Percentiles rank a stretch among this genome's conserved stretches.
These are phyloP conservation scores for Brachirus orientalis DNA, from an alignment of 2,113 vertebrate genomes.

Conservation along the genomic window DNA sequence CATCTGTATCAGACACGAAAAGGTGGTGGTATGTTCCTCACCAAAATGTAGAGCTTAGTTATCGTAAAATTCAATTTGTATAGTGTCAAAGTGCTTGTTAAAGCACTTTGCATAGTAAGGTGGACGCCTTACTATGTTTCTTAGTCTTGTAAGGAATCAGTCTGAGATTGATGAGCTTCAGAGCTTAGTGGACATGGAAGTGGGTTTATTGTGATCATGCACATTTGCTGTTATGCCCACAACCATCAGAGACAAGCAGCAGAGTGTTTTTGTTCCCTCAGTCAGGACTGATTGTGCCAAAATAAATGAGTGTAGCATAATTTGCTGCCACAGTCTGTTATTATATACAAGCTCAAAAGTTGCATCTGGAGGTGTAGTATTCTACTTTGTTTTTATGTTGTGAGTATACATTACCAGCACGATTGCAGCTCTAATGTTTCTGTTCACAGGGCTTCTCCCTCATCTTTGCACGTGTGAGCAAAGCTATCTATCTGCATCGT, in stretches of 20 bases:
- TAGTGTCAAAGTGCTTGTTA: too few relatives aligned
- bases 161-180: too few relatives aligned
- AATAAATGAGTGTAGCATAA: neutral
- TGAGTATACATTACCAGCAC: neutral
- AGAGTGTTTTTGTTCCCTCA: neutral
- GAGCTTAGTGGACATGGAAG: too few relatives aligned
- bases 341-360: conserved; percentile 4
- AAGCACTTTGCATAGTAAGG: too few relatives aligned
- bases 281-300: neutral
- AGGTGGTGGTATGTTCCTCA: too few relatives aligned
- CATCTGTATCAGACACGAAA: too few relatives aligned
- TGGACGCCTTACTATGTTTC: too few relatives aligned
- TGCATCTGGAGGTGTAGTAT: neutral
- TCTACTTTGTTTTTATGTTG: neutral
- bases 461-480: conserved; percentile 14
- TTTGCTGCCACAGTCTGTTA: conserved; percentile 4
- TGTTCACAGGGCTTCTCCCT: neutral
- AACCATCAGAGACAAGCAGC: neutral
- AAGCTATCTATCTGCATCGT: conserved; percentile 15
- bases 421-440: conserved; percentile 16
- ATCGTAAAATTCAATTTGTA: too few relatives aligned
- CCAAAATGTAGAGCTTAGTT: too few relatives aligned
- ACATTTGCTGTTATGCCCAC: too few relatives aligned
- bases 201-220: too few relatives aligned
- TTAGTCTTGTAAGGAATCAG: too few relatives aligned